phyloP scores from a whole-genome alignment of 2,888 invertebrate species.

The Congeria kusceri region DNA sequence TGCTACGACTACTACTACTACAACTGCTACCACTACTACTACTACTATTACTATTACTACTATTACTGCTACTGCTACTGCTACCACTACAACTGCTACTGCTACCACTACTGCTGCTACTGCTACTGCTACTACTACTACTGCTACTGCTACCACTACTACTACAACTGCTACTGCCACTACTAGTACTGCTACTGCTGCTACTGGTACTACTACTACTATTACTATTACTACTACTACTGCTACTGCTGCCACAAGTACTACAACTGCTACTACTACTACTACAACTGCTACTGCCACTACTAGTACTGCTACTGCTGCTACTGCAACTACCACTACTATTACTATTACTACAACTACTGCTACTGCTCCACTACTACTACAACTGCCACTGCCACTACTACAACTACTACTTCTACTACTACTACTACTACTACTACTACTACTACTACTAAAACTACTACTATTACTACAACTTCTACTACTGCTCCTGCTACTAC shows the following conservation, averaged over 20 bases:
- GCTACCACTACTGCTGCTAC: slow-evolving; percentile 1
- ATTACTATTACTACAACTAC: not conserved
- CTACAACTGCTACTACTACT: not conserved
- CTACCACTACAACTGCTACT: slow-evolving; percentile 7
- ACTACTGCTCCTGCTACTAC: too few species aligned
- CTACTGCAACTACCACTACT: slow-evolving; percentile 2
- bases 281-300: slow-evolving; percentile 1
- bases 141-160: not conserved
- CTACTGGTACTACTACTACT: slow-evolving; percentile 1
- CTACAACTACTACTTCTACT: too few species aligned
- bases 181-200: slow-evolving; percentile 2
- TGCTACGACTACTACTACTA: too few species aligned
- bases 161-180: slow-evolving; percentile 3
- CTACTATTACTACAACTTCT: too few species aligned
- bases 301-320: slow-evolving; percentile 3
- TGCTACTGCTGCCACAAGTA: not conserved
- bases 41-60: slow-evolving; percentile 2
- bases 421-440: too few species aligned
- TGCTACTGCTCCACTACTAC: not conserved
- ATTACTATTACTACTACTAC: slow-evolving; percentile 6
- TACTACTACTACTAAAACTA: too few species aligned
- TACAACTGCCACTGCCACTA: not conserved
- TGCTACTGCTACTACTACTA: slow-evolving; percentile 7
- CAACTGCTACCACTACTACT: not conserved
- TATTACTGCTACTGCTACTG: not conserved